Base-by-base conservation (phyloP, 2,888 invertebrate genomes). In the Nysson spinosus region DNA sequence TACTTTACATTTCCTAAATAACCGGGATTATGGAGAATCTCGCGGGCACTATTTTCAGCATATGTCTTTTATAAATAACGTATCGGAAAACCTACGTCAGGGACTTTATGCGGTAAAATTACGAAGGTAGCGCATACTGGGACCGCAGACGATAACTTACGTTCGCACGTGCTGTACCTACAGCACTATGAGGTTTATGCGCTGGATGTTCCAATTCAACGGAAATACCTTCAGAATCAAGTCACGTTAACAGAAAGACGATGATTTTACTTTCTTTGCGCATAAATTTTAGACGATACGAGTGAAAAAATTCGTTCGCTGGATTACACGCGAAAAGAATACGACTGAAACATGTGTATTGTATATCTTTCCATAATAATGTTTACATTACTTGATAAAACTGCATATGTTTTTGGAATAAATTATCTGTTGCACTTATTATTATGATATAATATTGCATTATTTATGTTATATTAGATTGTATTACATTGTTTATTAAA, bases 171-270 rank as follows among this genome's bases (percentile, higher is more conserved):
- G 54, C 28, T 9, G 20, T 54, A 54, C 12, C 14, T 24, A 16
- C 22, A 14, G 39, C 2, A 7, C 35, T 9, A 12, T 20, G 5
- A 2, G 16, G 4, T 20, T 24, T 46, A 40, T 55, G 28, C 30
- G 16, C 2, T 17, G 16, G 16, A 2, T 14, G 16, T 4, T 34
- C 40, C 12, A 44, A 32, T 42, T 11, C 32, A 16, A n/a, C 14
- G 26, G 43, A 64, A 54, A 52, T 64, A 52, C 34, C 30, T 28
- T 43, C 43, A 26, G 14, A 64, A 54, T 49, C 52, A 32, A 42
- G 43, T 61, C 64, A 62, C 62, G 61, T 64, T 47, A n/a, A 30
- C 43, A 2, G 4, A 4, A 24, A 19, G 17, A 30, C 12, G 52
- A 39, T 34, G 47, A 60, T 63, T 63, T 50, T 46, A 50, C 44